phyloP scores from a whole-genome alignment of 2,797 vertebrate species.

The Periophthalmus magnuspinnatus region DNA sequence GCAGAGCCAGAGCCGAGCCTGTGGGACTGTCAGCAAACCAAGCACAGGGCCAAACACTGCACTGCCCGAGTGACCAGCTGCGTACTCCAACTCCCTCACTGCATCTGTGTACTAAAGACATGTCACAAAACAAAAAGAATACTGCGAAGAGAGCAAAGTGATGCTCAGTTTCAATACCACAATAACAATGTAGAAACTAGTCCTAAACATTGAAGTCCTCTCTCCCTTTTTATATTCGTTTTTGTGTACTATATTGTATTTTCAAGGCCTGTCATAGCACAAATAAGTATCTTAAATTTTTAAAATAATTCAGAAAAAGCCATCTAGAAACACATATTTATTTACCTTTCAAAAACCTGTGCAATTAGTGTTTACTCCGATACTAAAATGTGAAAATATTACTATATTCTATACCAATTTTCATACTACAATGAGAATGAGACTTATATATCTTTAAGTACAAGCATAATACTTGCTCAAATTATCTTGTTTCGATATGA shows the following conservation, averaged over 20 bases:
- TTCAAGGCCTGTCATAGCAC: too few relatives aligned
- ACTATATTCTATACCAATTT: too few relatives aligned
- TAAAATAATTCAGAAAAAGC: too few relatives aligned
- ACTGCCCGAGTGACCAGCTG: conserved; percentile 46
- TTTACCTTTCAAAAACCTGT: too few relatives aligned
- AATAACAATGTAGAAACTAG: neutral
- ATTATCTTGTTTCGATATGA: neutral
- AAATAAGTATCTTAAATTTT: too few relatives aligned
- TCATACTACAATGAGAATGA: too few relatives aligned
- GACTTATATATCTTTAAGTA: too few relatives aligned
- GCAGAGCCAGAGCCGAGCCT: conserved; percentile 36
- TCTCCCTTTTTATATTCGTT: neutral
- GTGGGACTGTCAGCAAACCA: conserved; percentile 19
- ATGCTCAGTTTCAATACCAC: neutral
- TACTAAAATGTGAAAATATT: too few relatives aligned
- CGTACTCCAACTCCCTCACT: conserved; percentile 25
- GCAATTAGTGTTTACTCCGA: too few relatives aligned
- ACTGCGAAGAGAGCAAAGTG: neutral
- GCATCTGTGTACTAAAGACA: conserved; percentile 38
- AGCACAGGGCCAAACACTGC: conserved; percentile 43
- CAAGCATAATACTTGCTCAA: too few relatives aligned
- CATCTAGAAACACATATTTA: too few relatives aligned
- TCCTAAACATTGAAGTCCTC: neutral
- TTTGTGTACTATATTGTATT: too few relatives aligned
- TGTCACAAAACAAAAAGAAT: neutral